Conservation (phyloP, 53 echinoderm and acorn worm species). For the Temnopleurus reevesii region DNA sequence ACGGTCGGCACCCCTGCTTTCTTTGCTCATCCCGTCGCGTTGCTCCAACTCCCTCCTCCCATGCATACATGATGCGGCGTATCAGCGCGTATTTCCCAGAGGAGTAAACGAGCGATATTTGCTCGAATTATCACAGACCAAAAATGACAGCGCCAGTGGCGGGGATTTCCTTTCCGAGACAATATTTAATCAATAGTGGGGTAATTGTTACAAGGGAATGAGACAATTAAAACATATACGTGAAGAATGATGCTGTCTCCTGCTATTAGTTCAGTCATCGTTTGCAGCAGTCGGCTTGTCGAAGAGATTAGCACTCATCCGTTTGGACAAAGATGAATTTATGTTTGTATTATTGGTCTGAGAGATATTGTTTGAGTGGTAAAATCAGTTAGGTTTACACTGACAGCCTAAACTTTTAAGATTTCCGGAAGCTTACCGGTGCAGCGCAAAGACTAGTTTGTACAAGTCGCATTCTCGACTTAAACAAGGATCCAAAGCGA, state of each 20-base stretch:
- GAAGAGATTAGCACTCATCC: not conserved
- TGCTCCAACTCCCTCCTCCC: too few relatives aligned
- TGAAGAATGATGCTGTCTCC: not conserved
- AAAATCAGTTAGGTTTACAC: too few relatives aligned
- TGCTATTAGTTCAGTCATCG: not conserved
- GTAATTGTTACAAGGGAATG: constrained; percentile 44
- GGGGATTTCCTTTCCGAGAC: not conserved
- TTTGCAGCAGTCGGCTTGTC: not conserved
- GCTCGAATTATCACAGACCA: constrained; percentile 30
- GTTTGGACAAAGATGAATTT: not conserved
- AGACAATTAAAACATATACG: not conserved
- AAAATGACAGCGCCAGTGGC: constrained; percentile 35
- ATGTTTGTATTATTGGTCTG: not conserved
- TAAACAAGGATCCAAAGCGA: too few relatives aligned
- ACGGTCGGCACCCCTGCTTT: too few relatives aligned
- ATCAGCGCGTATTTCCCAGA: not conserved
- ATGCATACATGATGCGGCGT: too few relatives aligned
- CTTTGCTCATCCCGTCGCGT: too few relatives aligned
- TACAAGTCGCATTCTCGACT: too few relatives aligned
- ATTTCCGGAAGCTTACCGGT: too few relatives aligned
- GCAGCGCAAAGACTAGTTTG: too few relatives aligned
- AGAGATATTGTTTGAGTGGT: not conserved
- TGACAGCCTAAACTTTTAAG: too few relatives aligned
- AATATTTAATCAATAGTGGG: constrained; percentile 52
- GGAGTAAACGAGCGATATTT: constrained; percentile 1